A percentile compares a stretch with the other conserved stretches of the same genome.
These are phyloP conservation scores for Hirundo rustica DNA, from an alignment of 2,797 vertebrate genomes.

Conservation along the genomic window DNA sequence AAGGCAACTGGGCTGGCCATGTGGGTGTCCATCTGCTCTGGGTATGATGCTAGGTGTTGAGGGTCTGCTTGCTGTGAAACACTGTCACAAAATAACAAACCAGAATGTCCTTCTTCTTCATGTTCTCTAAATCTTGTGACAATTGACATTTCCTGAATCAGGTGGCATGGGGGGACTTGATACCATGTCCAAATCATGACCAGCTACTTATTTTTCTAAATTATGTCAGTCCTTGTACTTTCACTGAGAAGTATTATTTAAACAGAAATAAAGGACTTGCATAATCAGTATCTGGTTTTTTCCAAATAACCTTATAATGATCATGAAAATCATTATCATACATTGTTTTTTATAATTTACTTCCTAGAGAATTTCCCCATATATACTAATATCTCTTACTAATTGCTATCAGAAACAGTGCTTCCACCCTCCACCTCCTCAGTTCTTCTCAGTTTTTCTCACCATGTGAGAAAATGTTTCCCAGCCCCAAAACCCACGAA, in stretches of 20 bases:
- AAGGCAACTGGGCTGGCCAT: background rate
- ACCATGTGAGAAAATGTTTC: background rate
- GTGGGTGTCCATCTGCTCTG: background rate
- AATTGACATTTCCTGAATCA: background rate
- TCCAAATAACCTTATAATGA: background rate
- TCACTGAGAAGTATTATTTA: background rate
- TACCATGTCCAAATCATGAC: background rate
- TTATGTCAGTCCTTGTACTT: background rate
- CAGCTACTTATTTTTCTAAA: background rate
- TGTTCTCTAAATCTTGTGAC: background rate
- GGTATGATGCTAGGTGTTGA: accelerated
- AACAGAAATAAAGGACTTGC: background rate
- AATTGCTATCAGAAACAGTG: background rate
- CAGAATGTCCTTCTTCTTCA: background rate
- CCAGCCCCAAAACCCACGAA: background rate
- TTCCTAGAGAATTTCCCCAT: background rate
- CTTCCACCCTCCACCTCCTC: background rate
- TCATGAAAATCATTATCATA: background rate
- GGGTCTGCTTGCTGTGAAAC: background rate
- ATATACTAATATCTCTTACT: background rate
- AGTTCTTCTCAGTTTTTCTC: background rate
- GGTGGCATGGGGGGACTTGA: background rate
- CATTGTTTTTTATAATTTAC: background rate
- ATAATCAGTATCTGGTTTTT: background rate
- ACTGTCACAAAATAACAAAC: background rate